These are phyloP conservation scores for Pogonocherus hispidulus DNA, from an alignment of 2,888 invertebrate species.

Conservation along the genomic window DNA sequence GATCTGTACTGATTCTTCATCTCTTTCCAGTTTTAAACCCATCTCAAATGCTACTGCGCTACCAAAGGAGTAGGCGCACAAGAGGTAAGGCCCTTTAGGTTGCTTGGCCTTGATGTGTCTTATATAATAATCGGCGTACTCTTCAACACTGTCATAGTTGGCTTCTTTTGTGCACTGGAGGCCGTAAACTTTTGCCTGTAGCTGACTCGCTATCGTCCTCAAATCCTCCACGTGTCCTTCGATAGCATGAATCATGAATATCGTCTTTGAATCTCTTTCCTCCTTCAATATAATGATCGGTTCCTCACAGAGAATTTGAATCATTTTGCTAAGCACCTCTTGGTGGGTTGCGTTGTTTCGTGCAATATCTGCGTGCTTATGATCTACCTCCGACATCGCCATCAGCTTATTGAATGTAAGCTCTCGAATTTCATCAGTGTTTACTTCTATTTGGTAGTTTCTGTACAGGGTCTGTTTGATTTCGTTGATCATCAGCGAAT, in stretches of 20 bases:
- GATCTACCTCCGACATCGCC: background rate
- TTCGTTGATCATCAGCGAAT: constrained; percentile 54
- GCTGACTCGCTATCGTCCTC: constrained; percentile 37
- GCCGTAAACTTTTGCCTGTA: constrained; percentile 46
- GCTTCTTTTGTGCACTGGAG: constrained; percentile 41
- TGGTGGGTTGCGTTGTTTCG: background rate
- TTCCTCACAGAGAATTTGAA: constrained; percentile 37
- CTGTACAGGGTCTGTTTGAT: constrained; percentile 54
- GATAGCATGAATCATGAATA: constrained; percentile 50
- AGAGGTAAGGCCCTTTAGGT: constrained; percentile 44
- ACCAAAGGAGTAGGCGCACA: constrained; percentile 52
- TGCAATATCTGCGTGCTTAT: background rate
- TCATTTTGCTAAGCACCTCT: background rate
- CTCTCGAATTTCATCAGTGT: constrained; percentile 45
- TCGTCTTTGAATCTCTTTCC: constrained; percentile 17
- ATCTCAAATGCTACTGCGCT: constrained; percentile 43
- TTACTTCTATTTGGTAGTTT: constrained; percentile 48
- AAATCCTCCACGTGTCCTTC: constrained; percentile 45
- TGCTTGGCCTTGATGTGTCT: constrained; percentile 38
- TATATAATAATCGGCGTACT: constrained; percentile 35
- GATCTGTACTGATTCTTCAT: constrained; percentile 40
- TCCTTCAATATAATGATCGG: constrained; percentile 38
- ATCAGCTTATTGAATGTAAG: constrained; percentile 45
- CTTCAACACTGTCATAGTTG: constrained; percentile 35
- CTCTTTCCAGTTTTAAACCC: constrained; percentile 43